Evolutionary conservation across 2,797 vertebrate genomes (phyloP), one percentile per base, ranked within the genome.

Genomic region (Lates japonicus): DNA sequence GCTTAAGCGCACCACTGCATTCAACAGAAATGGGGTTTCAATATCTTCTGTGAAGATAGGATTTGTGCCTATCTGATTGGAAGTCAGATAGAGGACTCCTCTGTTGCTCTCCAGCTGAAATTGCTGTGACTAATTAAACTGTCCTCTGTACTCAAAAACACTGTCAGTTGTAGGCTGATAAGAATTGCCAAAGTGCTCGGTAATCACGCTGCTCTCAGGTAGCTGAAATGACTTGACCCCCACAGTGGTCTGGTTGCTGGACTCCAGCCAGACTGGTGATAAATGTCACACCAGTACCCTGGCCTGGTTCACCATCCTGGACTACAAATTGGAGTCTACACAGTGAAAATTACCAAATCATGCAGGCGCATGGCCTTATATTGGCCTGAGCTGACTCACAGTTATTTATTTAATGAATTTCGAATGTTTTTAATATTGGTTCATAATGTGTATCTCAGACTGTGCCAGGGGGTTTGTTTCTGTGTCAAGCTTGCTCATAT

Each of bases 111-210:
- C 22, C 57, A 69, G 12, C 75, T 35, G 66, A 80, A 82, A 80
- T 79, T 62, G 70, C 63, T 49, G 31, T 67, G 73, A 72, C 79
- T 90, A 88, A 90, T 90, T 87, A 85, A 86, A 84, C 80, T 80
- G 88, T 83, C 84, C 54, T 70, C 48, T 87, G 64, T 37, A 33
- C 63, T 78, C 63, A 58, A 61, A 78, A 63, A 67, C 54, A 39
- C 67, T 79, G 71, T 85, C 85, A 65, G 69, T 74, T 75, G 63
- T 44, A 6, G 20, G 39, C 37, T 81, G 85, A 87, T 82, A 76
- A 75, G 74, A 85, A 75, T 85, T 52, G 44, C 58, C n/a, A 54
- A 72, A 77, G 55, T 80, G 62, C 65, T 71, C 39, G 1, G 51
- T 73, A 76, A 79, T 77, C 78, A 46, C 63, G 65, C 71, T 9